Evolutionary conservation across 2,888 invertebrate genomes (phyloP), one percentile per base, ranked within the genome.

Genomic region (Caenorhabditis japonica): DNA sequence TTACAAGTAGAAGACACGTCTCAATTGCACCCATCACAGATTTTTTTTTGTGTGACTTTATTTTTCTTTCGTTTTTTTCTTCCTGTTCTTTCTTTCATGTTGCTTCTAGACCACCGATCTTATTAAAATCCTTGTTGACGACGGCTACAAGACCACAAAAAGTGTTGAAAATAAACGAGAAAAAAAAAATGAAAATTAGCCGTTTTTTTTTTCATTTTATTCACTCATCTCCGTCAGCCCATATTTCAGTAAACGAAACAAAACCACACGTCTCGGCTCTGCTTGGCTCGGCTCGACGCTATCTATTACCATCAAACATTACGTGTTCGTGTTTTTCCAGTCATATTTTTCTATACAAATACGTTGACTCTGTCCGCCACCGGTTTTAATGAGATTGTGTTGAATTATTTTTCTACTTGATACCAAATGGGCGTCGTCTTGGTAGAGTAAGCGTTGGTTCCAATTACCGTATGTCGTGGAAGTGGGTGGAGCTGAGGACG

Each of bases 311-410:
- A 62, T 64, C 41, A 56, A 38, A 41, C 66, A 66, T 66, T 66
- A 66, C 66, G 66, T 66, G 66, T 56, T 21, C 56, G 51, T 66
- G 66, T 66, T 66, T 66, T 66, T 56, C 49, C 66, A 51, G 27
- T n/a, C 66, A 49, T 56, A 66, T 66, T 56, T 56, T 66, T 56
- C 56, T 51, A 56, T 66, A 66, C 66, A 66, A 66, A 66, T 66
- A 66, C 56, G 64, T 64, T 47, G 27, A 34, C 36, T n/a, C n/a
- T n/a, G 44, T 47, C 43, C 41, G 19, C 44, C 10, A 34, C 66
- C 66, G 47, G 56, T 60, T 70, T 70, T 70, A 70, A 70, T 70
- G 69, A 70, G 69, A 70, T 70, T 70, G 69, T 70, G 69, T 55
- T 70, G 60, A 70, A 60, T 70, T 70, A 68, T 68, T 68, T 68